These are phyloP conservation scores for Uromys caudimaculatus DNA, from an alignment of 2,797 vertebrate species.

Conservation along the genomic window DNA sequence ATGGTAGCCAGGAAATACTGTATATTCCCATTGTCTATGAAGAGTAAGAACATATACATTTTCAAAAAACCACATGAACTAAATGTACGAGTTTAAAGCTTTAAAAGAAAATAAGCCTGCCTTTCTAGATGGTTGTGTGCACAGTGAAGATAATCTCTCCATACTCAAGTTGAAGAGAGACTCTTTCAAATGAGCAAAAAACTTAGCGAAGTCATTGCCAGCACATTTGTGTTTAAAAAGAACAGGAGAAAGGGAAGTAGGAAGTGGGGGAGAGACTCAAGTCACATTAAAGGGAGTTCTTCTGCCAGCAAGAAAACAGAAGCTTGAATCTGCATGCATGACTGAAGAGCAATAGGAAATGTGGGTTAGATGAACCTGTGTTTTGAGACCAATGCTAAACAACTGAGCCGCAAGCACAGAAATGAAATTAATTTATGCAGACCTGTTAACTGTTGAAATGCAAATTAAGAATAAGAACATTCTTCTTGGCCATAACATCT, in stretches of 20 bases:
- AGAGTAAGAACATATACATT: not conserved
- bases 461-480: conserved; percentile 17
- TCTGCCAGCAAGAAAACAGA: not conserved
- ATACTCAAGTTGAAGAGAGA: not conserved
- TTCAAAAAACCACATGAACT: not conserved
- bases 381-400: not conserved
- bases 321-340: not conserved
- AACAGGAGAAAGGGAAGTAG: not conserved
- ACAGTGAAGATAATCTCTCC: not conserved
- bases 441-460: not conserved
- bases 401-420: not conserved
- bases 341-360: not conserved
- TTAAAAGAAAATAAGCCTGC: not conserved
- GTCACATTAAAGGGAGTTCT: not conserved
- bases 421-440: not conserved
- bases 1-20: not conserved
- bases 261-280: not conserved
- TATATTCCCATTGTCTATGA: not conserved
- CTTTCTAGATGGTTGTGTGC: not conserved
- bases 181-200: not conserved
- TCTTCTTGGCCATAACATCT: not conserved
- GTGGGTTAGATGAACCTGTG: not conserved
- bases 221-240: not conserved
- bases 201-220: not conserved
- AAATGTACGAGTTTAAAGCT: not conserved